Base-by-base conservation (phyloP, 2,797 vertebrate species). In the Naso thynnoides region DNA sequence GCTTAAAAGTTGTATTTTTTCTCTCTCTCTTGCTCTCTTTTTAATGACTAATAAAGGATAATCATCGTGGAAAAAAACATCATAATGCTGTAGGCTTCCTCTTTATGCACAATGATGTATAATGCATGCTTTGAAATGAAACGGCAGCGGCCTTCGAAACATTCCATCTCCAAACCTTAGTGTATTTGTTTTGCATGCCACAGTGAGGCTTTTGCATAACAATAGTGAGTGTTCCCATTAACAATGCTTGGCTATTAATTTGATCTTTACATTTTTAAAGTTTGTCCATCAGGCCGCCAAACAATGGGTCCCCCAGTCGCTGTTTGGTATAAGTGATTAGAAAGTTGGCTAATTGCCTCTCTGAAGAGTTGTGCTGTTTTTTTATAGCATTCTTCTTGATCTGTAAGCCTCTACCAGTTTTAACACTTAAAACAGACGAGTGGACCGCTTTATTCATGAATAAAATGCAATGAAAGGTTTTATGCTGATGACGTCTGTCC, bases 21-120 rank as follows among this genome's bases (percentile, higher is more conserved):
- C 69, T 88, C 82, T 84, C 83, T 88, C 88, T 69, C 84, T 87
- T 82, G 66, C 83, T 89, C 90, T 87, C 88, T 88, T 91, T 93
- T 92, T 94, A 93, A 93, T 94, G 92, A 95, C 93, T 95, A 95
- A 94, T 94, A 93, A 93, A 93, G 90, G 93, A 94, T 94, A 94
- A 95, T 94, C 91, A 93, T 89, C 82, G 70, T 90, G 78, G 78
- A 90, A 92, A 91, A 89, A 89, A 92, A 94, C 89, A 90, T 86
- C 90, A 91, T 91, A 94, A 93, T 93, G 94, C 93, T 95, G 92
- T 93, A 93, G 92, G 93, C 91, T 94, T 94, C 84, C 92, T 94
- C 91, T 93, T 94, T 92, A 94, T 93, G 93, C 89, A 90, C 91
- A 94, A 90, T 92, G 92, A 94, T 95, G 93, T 94, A 94, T 95